phyloP scores from a whole-genome alignment of 2,797 vertebrate genomes.

The Otolemur crassicaudatus region DNA sequence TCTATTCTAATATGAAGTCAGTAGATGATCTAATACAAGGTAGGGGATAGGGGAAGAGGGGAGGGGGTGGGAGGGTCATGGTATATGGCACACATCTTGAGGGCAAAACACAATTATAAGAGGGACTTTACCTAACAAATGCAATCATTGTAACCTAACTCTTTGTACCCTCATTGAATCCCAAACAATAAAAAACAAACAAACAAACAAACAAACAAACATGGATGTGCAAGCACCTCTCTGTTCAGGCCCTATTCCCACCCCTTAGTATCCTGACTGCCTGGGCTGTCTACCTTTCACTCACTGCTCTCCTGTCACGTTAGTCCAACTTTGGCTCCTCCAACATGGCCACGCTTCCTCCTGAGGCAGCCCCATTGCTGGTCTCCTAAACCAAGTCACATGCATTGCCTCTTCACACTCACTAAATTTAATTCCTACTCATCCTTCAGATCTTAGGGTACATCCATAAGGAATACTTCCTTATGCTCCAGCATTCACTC shows the following conservation, averaged over 20 bases:
- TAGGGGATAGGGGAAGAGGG: no score
- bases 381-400: background rate
- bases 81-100: no score
- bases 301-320: background rate
- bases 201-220: no score
- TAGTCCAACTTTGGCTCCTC: background rate
- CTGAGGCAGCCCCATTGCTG: background rate
- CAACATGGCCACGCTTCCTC: background rate
- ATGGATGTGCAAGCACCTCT: background rate
- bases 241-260: background rate
- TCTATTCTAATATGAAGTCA: no score
- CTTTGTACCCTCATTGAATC: no score
- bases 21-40: no score
- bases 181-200: no score
- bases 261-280: no score
- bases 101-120: no score
- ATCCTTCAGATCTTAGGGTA: background rate
- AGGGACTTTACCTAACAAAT: no score
- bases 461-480: background rate
- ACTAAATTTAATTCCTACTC: background rate
- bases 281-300: background rate
- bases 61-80: no score
- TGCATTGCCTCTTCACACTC: fast-evolving
- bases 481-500: background rate
- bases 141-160: no score